Percentiles rank a stretch among this genome's conserved stretches.
phyloP scores from a whole-genome alignment of 1,140 invertebrate genomes.

The Hesperophylax magnus region DNA sequence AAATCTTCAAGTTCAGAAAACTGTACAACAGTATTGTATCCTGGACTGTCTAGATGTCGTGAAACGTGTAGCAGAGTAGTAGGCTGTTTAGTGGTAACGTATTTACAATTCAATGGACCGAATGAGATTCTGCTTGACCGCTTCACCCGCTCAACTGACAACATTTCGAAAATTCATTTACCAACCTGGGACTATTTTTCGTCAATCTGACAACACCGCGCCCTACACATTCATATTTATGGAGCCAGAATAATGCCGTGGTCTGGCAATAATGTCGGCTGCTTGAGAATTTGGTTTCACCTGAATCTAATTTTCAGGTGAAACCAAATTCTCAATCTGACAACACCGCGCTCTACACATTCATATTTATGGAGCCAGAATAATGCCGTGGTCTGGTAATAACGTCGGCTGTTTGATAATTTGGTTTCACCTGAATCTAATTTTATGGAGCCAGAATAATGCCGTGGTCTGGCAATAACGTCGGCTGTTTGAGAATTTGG shows the following conservation, averaged over 20 bases:
- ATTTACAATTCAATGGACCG: constrained; percentile 40
- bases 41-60: too few relatives aligned
- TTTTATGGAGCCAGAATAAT: background rate
- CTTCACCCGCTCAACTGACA: constrained; percentile 24
- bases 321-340: too few relatives aligned
- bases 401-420: too few relatives aligned
- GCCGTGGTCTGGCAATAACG: background rate
- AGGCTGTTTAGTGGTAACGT: too few relatives aligned
- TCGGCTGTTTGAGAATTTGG: too few relatives aligned
- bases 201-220: constrained; percentile 5
- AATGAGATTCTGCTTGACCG: constrained; percentile 36
- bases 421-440: too few relatives aligned
- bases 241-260: background rate
- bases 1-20: too few relatives aligned
- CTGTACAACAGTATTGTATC: too few relatives aligned
- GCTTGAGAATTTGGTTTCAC: too few relatives aligned
- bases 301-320: too few relatives aligned
- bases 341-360: background rate
- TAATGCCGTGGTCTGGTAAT: background rate
- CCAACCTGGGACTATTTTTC: background rate
- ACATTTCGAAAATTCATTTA: constrained; percentile 19
- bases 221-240: background rate
- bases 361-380: background rate
- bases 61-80: too few relatives aligned
- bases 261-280: constrained; percentile 9